Conservation (phyloP, 1,140 invertebrate genomes). For the Ladona fulva region DNA sequence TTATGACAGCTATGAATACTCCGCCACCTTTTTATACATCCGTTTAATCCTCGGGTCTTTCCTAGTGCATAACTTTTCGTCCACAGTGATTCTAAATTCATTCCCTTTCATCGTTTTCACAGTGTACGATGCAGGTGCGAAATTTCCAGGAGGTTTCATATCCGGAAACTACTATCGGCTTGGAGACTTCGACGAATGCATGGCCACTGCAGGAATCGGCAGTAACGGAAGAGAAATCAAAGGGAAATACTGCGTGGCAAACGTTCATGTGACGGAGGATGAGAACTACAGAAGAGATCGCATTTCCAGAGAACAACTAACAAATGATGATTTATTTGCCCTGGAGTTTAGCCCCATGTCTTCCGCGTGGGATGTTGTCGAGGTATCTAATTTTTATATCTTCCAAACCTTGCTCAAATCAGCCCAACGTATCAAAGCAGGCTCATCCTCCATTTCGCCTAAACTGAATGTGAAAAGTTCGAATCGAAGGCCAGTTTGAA, state of each 20-base stretch:
- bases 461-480: too few relatives aligned
- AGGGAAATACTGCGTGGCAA: slow-evolving; percentile 53
- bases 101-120: not conserved
- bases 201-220: slow-evolving; percentile 19
- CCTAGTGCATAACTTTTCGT: too few relatives aligned
- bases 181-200: slow-evolving; percentile 13
- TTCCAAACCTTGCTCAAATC: too few relatives aligned
- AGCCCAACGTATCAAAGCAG: too few relatives aligned
- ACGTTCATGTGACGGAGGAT: slow-evolving; percentile 27
- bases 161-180: not conserved
- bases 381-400: not conserved
- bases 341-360: not conserved
- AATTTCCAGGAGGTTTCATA: not conserved
- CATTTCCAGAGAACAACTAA: not conserved
- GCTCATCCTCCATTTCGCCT: too few relatives aligned
- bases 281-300: not conserved
- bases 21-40: too few relatives aligned
- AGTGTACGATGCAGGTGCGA: slow-evolving; percentile 3
- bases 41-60: too few relatives aligned
- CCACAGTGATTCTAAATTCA: too few relatives aligned
- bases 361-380: not conserved
- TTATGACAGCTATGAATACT: too few relatives aligned
- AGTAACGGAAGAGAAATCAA: slow-evolving; percentile 26
- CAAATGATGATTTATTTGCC: not conserved
- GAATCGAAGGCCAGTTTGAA: too few relatives aligned